These are phyloP conservation scores for Phania funesta DNA, from an alignment of 2,888 invertebrate genomes.

Conservation along the genomic window DNA sequence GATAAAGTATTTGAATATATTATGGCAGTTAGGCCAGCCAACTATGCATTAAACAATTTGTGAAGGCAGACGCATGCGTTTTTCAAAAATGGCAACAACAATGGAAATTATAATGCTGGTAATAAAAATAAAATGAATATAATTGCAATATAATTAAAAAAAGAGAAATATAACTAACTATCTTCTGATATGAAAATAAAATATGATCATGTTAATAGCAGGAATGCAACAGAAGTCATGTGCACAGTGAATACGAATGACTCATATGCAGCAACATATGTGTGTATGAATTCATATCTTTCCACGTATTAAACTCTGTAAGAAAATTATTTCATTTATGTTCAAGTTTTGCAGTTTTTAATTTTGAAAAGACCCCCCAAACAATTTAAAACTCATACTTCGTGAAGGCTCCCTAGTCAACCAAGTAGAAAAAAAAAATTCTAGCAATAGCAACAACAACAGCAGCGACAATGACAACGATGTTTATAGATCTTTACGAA, in stretches of 20 bases:
- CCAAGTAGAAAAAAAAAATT: slow-evolving; percentile 50
- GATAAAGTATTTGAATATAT: slow-evolving; percentile 65
- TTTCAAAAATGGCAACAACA: background rate
- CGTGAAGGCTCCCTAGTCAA: slow-evolving; percentile 46
- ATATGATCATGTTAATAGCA: slow-evolving; percentile 40
- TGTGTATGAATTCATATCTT: background rate
- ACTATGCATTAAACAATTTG: slow-evolving; percentile 33
- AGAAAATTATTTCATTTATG: slow-evolving; percentile 53
- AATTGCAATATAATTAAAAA: slow-evolving; percentile 43
- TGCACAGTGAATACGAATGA: background rate
- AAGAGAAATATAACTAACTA: background rate
- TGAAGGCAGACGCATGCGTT: slow-evolving; percentile 3
- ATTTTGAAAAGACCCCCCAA: slow-evolving; percentile 61
- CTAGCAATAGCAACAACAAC: slow-evolving; percentile 21
- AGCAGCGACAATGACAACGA: slow-evolving; percentile 48
- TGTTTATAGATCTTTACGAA: slow-evolving; percentile 61
- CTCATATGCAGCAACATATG: background rate
- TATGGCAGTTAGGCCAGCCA: slow-evolving; percentile 64
- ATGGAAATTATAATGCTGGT: background rate
- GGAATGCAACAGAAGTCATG: slow-evolving; percentile 54
- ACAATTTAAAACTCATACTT: slow-evolving; percentile 52
- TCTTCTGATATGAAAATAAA: slow-evolving; percentile 34
- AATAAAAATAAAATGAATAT: slow-evolving; percentile 29
- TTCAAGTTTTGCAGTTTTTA: slow-evolving; percentile 40
- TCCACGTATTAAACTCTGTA: background rate